Base-by-base conservation (phyloP, 2,888 invertebrate genomes). In the Amphiduros pacificus region DNA sequence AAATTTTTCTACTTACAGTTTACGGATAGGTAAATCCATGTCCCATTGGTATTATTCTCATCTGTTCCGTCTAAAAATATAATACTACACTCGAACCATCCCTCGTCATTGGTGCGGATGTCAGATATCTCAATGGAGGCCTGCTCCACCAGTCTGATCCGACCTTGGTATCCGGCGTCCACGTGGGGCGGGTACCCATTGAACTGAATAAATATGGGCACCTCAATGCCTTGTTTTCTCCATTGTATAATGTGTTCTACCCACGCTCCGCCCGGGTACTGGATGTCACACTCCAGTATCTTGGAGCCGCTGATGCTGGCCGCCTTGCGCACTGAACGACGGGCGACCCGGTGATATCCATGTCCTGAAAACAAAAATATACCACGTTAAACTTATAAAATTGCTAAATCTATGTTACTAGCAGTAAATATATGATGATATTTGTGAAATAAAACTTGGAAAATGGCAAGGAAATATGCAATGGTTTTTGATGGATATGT, bases 231-330 rank as follows among this genome's bases (percentile, higher is more conserved):
- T 92, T 94, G 93, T 91, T 95, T 96, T 90, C 93, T 93, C 96
- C 96, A 97, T 88, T 94, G 94, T 85, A 96, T 90, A 87, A 96
- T 94, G 88, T 94, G 94, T 86, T 94, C 93, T 87, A 94, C 93
- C 83, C 93, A 92, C 86, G 92, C 90, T 86, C 93, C 92, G 85
- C 93, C 92, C 84, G 94, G 93, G 86, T 94, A 95, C 86, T 94
- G 93, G 86, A 96, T 93, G 87, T 93, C 93, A 87, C 96, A 97
- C 87, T 94, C 94, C 88, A 97, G 93, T 84, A 95, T 91, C 86
- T 95, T 94, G 84, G 93, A 93, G 87, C 95, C 94, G 84, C 95
- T 95, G 82, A 95, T 89, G 86, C 94, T 94, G 78, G 96, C 94
- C 84, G 95, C 94, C 88, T 95, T 94, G 87, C 66, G 61, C 17